These are phyloP conservation scores for Melanocharis versteri DNA, from an alignment of 2,113 vertebrate species.

Conservation along the genomic window DNA sequence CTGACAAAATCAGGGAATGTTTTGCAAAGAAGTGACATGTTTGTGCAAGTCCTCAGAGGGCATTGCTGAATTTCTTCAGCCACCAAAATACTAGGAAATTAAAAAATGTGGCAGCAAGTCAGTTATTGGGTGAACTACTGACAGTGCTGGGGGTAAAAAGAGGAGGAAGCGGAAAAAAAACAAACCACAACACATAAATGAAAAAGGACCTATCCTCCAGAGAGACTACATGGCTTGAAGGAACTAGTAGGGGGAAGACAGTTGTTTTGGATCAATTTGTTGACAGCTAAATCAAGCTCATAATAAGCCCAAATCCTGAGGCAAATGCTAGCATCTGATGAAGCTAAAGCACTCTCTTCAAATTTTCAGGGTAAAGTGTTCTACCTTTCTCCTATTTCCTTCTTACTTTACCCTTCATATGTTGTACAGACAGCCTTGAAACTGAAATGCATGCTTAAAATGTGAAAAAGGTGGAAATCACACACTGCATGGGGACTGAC, in stretches of 20 bases:
- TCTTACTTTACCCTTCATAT: rapidly evolving
- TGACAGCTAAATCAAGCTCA: neutral
- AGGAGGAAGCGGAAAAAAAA: rapidly evolving
- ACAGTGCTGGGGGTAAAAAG: neutral
- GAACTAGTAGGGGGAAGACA: neutral
- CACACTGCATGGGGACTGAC: neutral
- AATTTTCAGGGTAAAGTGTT: neutral
- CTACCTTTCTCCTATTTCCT: neutral
- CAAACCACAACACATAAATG: neutral
- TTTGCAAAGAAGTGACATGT: constrained; percentile 22
- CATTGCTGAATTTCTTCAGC: constrained; percentile 11
- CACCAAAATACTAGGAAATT: neutral
- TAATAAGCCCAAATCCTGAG: neutral
- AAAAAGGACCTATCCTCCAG: neutral
- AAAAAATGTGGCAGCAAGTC: neutral
- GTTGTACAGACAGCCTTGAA: neutral
- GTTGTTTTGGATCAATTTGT: neutral
- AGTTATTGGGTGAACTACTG: neutral
- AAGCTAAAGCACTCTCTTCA: neutral
- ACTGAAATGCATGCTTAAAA: neutral
- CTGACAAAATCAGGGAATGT: constrained; percentile 22
- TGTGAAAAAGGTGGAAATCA: neutral
- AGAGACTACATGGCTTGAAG: neutral
- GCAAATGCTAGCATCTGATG: neutral
- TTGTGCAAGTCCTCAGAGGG: constrained; percentile 26